Evolutionary conservation across 64 coral and sea anemone species (phyloP), one percentile per base, ranked within the genome.

Genomic region (Porites australiensis): DNA sequence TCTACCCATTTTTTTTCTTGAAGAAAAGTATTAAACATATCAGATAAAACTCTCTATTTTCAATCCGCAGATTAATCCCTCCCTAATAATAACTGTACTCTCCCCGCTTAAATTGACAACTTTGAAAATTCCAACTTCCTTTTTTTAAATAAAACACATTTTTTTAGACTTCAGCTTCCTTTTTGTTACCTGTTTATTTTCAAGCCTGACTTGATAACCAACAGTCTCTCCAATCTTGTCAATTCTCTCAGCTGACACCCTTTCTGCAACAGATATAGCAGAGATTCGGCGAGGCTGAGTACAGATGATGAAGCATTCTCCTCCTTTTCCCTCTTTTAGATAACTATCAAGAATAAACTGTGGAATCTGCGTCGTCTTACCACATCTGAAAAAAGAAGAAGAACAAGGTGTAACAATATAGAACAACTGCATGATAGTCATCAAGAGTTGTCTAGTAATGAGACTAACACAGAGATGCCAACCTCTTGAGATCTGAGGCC

Each of bases 331-430:
- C 3, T 21, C 80, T 66, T 60, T 46, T 9, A 97, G 18, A 71
- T 87, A 68, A 12, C 58, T 74, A 55, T 97, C 95, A 45, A 97
- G 72, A 48, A 97, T 88, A 43, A 97, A 97, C 68, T 97, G 95
- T 16, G 95, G 95, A 70, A 97, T 94, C 88, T 97, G 95, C 1
- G 95, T 97, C 12, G 95, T 97, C 72, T 97, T 97, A 11, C 95
- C 95, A 88, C 95, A 97, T 76, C 95, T 97, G 65, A 15, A 3
- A 59, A 88, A 27, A 18, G 2, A 45, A n/a, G 0, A 84, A 50
- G 45, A 64, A 6, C 6, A 14, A 44, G 13, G 12, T 79, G 27
- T 37, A 37, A 1, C n/a, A n/a, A n/a, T n/a, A n/a, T n/a, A n/a
- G n/a, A n/a, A n/a, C n/a, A n/a, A n/a, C n/a, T n/a, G n/a, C n/a